Conservation (phyloP, 2,888 invertebrate species). For the Pristionchus mayeri region DNA sequence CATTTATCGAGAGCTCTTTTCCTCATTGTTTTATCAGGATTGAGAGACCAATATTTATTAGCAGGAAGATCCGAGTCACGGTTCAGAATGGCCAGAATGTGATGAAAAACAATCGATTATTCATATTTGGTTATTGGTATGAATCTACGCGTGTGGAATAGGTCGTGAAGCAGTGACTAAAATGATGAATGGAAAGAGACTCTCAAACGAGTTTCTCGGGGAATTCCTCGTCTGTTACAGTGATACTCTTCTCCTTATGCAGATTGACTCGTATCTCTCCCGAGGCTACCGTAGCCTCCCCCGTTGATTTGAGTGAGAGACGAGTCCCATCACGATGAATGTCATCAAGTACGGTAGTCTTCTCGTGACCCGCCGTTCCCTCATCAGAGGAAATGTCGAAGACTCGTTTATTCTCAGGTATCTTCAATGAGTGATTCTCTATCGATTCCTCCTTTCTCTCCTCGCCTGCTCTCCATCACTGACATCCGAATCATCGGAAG, state of each 20-base stretch:
- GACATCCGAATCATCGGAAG: constrained; percentile 48
- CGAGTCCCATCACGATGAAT: neutral
- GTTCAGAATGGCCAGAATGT: constrained; percentile 21
- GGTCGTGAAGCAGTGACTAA: neutral
- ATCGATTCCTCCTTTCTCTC: neutral
- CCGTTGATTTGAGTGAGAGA: neutral
- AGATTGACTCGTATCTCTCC: neutral
- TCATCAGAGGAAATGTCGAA: constrained; percentile 18
- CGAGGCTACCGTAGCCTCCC: constrained; percentile 11
- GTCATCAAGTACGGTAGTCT: constrained; percentile 10
- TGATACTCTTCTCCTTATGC: neutral
- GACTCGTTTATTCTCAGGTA: neutral
- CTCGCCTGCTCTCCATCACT: constrained; percentile 43
- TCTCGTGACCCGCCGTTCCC: neutral
- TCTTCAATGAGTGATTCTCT: no score
- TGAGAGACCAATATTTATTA: constrained; percentile 19
- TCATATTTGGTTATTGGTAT: neutral
- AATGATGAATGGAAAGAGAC: neutral
- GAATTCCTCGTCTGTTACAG: constrained; percentile 42
- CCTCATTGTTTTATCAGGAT: neutral
- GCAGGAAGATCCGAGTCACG: neutral
- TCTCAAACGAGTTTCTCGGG: constrained; percentile 45
- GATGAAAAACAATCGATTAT: neutral
- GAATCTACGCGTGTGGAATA: neutral
- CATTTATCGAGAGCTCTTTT: neutral